A percentile compares a stretch with the other conserved stretches of the same genome.
Conservation (phyloP, 1,140 invertebrate species). For the Xylocopa sonorina region DNA sequence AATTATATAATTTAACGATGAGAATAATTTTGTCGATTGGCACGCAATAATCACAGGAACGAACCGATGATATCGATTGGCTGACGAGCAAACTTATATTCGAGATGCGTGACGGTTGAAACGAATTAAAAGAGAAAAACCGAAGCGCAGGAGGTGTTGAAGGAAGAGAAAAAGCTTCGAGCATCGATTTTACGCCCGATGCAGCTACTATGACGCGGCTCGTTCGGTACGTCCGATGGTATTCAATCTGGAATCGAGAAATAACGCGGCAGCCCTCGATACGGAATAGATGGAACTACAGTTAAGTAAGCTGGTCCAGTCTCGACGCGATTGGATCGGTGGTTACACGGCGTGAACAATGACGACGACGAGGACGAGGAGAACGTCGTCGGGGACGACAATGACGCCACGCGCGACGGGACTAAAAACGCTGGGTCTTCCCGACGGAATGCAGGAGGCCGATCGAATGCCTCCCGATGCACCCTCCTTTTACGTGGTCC, state of each 20-base stretch:
- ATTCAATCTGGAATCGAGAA: slow-evolving; percentile 22
- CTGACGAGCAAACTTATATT: background rate
- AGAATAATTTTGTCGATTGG: background rate
- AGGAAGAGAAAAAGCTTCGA: slow-evolving; percentile 58
- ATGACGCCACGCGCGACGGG: slow-evolving; percentile 27
- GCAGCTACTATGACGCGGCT: slow-evolving; percentile 60
- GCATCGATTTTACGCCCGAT: slow-evolving; percentile 61
- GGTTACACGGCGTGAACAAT: background rate
- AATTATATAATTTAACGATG: too few relatives aligned
- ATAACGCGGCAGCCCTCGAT: background rate
- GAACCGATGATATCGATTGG: slow-evolving; percentile 2
- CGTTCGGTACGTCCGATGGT: slow-evolving; percentile 38
- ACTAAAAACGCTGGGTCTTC: slow-evolving; percentile 47
- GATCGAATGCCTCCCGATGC: slow-evolving; percentile 62
- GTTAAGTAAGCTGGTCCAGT: background rate
- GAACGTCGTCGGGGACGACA: slow-evolving; percentile 32
- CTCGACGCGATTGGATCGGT: background rate
- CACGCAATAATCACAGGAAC: background rate
- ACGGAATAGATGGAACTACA: slow-evolving; percentile 2
- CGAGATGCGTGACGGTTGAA: slow-evolving; percentile 20
- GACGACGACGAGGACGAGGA: slow-evolving; percentile 33
- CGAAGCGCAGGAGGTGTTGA: slow-evolving; percentile 34
- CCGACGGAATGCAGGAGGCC: slow-evolving; percentile 54
- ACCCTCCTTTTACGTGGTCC: slow-evolving; percentile 43
- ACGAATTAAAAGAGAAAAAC: slow-evolving; percentile 35